Conservation (phyloP, 2,888 invertebrate genomes). For the Brachynemurus nebulosus region DNA sequence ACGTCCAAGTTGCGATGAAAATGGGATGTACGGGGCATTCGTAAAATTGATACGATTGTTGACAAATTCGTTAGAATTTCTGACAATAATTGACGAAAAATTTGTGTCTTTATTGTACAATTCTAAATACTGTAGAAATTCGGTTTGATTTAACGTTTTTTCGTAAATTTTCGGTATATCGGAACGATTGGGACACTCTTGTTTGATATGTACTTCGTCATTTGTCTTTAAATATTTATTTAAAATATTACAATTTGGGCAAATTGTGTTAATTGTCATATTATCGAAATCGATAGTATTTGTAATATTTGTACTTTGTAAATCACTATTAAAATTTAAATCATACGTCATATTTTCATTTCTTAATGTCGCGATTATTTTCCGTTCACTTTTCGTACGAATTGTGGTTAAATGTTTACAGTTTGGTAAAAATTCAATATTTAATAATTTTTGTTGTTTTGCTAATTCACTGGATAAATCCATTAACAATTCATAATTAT, state of each 20-base stretch:
- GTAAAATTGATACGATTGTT: conserved; percentile 11
- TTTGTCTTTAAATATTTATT: background rate
- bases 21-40: conserved; percentile 22
- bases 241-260: background rate
- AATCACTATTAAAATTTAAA: background rate
- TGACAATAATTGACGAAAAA: background rate
- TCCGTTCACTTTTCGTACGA: background rate
- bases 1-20: conserved; percentile 25
- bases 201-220: background rate
- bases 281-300: too few relatives aligned
- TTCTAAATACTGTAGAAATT: conserved; percentile 20
- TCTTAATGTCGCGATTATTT: conserved; percentile 2
- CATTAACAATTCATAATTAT: conserved; percentile 4
- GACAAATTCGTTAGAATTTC: background rate
- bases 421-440: conserved; percentile 3
- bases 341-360: conserved; percentile 8
- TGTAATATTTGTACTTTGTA: background rate
- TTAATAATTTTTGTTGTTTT: background rate
- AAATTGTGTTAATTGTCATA: background rate
- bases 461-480: conserved; percentile 5
- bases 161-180: background rate
- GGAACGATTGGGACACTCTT: background rate
- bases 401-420: conserved; percentile 3
- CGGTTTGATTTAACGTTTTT: conserved; percentile 14
- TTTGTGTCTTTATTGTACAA: conserved; percentile 10